Percentiles rank a stretch among this genome's conserved stretches.
Conservation (phyloP, 2,888 invertebrate genomes). For the Anoplius nigerrimus region DNA sequence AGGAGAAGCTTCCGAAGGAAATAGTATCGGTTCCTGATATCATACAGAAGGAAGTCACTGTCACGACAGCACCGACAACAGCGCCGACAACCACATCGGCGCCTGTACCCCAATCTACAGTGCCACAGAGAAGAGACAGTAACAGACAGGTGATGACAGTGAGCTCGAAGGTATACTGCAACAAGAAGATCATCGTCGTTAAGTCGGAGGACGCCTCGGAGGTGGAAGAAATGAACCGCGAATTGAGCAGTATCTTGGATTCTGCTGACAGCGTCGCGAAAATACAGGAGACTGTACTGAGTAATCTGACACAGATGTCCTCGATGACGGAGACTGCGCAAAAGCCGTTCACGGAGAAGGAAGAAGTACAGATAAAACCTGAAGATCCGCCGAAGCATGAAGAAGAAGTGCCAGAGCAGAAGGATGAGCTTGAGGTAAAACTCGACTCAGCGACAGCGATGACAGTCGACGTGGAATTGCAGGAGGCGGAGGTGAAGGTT, state of each 20-base stretch:
- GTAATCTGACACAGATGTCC: conserved; percentile 66
- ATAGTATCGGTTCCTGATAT: conserved; percentile 20
- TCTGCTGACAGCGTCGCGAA: conserved; percentile 69
- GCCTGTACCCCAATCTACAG: neutral
- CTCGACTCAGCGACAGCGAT: conserved; percentile 28
- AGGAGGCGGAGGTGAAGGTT: conserved; percentile 42
- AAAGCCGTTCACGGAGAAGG: conserved; percentile 40
- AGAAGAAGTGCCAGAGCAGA: conserved; percentile 22
- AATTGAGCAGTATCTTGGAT: conserved; percentile 69
- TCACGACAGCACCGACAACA: neutral
- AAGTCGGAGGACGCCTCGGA: conserved; percentile 61
- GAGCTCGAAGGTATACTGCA: conserved; percentile 65
- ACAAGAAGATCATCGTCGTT: conserved; percentile 67
- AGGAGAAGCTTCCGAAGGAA: conserved; percentile 26
- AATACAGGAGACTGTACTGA: conserved; percentile 70
- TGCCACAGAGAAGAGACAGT: conserved; percentile 25
- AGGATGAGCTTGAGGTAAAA: conserved; percentile 33
- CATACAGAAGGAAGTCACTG: conserved; percentile 33
- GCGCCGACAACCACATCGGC: conserved; percentile 10
- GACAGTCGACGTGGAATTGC: conserved; percentile 33
- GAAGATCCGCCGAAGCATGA: conserved; percentile 34
- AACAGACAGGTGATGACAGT: conserved; percentile 49
- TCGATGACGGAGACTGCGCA: conserved; percentile 37
- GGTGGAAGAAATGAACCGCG: conserved; percentile 71
- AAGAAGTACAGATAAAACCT: conserved; percentile 26